Conservation (phyloP, 1,140 invertebrate species). For the Magallana ariakensis region DNA sequence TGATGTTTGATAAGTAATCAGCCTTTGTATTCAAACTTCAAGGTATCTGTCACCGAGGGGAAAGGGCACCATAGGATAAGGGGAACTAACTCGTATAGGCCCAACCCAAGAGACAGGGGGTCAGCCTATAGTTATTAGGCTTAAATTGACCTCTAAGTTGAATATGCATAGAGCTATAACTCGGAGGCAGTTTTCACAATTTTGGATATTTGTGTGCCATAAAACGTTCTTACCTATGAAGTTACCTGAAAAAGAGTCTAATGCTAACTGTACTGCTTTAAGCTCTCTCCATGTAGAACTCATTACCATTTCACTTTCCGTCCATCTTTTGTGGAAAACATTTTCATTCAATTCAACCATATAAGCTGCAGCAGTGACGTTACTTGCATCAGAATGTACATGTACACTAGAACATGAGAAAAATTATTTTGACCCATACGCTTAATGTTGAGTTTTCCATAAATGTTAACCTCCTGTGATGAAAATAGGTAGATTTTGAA, state of each 20-base stretch:
- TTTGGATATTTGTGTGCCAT: conserved; percentile 34
- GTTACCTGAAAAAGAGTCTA: conserved; percentile 13
- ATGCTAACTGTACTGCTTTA: conserved; percentile 32
- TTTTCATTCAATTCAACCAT: conserved; percentile 25
- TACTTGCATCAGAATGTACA: background rate
- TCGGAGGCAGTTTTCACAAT: conserved; percentile 26
- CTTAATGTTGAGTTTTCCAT: background rate
- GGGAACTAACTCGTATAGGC: too few relatives aligned
- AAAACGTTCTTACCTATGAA: background rate
- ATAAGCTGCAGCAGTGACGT: background rate
- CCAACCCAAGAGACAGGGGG: too few relatives aligned
- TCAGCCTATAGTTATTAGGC: too few relatives aligned
- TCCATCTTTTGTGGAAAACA: conserved; percentile 49
- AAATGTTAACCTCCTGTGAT: too few relatives aligned
- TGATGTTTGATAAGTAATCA: too few relatives aligned
- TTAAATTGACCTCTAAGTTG: too few relatives aligned
- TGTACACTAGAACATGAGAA: background rate
- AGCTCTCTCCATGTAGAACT: conserved; percentile 46
- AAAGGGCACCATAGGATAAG: too few relatives aligned
- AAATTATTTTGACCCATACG: background rate
- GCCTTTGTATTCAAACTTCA: too few relatives aligned
- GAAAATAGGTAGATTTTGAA: too few relatives aligned
- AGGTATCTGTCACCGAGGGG: too few relatives aligned
- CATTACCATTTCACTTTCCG: background rate
- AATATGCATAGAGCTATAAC: too few relatives aligned